Evolutionary conservation across 1,140 invertebrate species (phyloP), one percentile per base, ranked within the genome.

Genomic region (Lineus longissimus): DNA sequence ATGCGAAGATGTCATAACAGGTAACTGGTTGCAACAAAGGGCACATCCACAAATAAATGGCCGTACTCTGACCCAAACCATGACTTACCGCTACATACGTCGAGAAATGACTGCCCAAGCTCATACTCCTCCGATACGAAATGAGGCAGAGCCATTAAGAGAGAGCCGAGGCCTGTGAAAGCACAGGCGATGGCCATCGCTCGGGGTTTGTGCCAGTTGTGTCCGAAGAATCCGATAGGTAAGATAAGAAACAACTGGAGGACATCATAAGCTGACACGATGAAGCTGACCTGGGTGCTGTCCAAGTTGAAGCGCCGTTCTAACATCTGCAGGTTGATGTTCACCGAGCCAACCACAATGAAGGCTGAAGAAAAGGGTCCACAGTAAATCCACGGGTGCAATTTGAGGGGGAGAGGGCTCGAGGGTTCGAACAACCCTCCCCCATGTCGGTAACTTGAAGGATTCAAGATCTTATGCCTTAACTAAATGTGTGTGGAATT

Each of bases 141-240:
- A 82, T 98, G 94, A 11, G 95, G 95, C 59, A 95, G 84, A 78
- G 94, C 91, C 81, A 97, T 97, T 43, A 97, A 87, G 73, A 97
- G 86, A 22, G 92, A 94, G 0, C 94, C 78, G 15, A 75, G 23
- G 0, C 75, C 73, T 67, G 96, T 93, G 65, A 94, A 89, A 9
- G 94, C 87, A 36, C 93, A 88, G 65, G 91, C 91, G 68, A 85
- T 83, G 15, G 70, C 68, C n/a, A 79, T 41, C 90, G 57, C 93
- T 82, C 82, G 89, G 88, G 70, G 86, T 84, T 29, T 92, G 89
- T 93, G 91, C 19, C 86, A 87, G 0, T 90, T 86, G 0, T 89
- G 83, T 0, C 91, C 92, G 31, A 92, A 85, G 76, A 92, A 94
- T 0, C 90, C 90, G 0, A 94, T 89, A 0, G 92, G 90, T 0